Conservation (phyloP, 2,888 invertebrate genomes). For the Mellilla xanthometata region DNA sequence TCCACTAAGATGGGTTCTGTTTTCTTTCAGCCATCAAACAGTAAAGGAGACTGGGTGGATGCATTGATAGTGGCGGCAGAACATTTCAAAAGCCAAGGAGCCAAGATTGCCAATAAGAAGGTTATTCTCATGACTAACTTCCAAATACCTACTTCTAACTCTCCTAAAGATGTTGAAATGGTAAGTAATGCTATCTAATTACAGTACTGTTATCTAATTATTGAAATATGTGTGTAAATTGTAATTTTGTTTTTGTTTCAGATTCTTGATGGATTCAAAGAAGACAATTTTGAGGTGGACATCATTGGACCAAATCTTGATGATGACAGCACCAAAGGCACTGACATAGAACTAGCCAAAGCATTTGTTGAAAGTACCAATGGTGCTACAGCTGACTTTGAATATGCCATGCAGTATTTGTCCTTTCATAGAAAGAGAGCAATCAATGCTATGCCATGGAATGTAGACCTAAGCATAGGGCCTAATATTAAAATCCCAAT, state of each 20-base stretch:
- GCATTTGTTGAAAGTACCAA: constrained; percentile 67
- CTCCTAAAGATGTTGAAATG: constrained; percentile 68
- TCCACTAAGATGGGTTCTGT: too few species aligned
- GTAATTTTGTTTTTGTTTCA: constrained; percentile 36
- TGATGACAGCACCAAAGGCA: constrained; percentile 54
- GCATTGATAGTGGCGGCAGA: constrained; percentile 81
- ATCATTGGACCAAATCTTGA: constrained; percentile 82
- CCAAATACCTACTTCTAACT: constrained; percentile 59
- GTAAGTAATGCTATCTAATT: too few species aligned
- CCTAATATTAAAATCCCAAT: constrained; percentile 84
- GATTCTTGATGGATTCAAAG: constrained; percentile 79
- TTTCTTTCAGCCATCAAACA: constrained; percentile 61
- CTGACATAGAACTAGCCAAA: constrained; percentile 53
- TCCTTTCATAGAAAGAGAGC: constrained; percentile 78
- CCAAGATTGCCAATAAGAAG: constrained; percentile 63
- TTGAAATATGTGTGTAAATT: too few species aligned
- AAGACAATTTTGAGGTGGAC: constrained; percentile 82
- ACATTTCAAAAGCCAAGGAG: constrained; percentile 62
- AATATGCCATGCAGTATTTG: constrained; percentile 83
- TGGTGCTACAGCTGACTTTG: constrained; percentile 77
- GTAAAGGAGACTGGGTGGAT: constrained; percentile 86
- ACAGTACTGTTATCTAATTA: too few species aligned
- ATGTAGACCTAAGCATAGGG: constrained; percentile 84
- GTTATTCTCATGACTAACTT: constrained; percentile 87
- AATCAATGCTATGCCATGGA: constrained; percentile 83